Evolutionary conservation across 1,140 invertebrate genomes (phyloP).

Genomic region (Spodoptera frugiperda): DNA sequence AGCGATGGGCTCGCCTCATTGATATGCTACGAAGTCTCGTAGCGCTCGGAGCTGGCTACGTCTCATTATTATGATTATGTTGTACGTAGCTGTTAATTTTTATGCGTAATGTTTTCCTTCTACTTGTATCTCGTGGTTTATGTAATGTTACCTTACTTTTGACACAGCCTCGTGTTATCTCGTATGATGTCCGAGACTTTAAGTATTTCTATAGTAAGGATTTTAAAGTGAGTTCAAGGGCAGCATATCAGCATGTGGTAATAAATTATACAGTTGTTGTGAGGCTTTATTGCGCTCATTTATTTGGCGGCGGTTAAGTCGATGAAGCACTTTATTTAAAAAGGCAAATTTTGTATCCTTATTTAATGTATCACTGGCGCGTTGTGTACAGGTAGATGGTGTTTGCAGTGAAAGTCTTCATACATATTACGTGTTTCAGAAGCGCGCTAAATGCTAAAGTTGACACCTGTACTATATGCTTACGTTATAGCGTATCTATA

Average conservation of each 20-base stretch:
- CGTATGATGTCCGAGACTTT: slow-evolving; percentile 1
- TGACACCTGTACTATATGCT: background rate
- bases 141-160: slow-evolving; percentile 14
- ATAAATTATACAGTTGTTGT: slow-evolving; percentile 4
- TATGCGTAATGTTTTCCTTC: slow-evolving; percentile 26
- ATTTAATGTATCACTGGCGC: too few relatives aligned
- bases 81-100: slow-evolving; percentile 46
- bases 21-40: slow-evolving; percentile 60
- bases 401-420: slow-evolving; percentile 19
- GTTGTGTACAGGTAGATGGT: too few relatives aligned
- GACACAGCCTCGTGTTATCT: slow-evolving; percentile 1
- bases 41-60: slow-evolving; percentile 44
- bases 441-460: slow-evolving; percentile 19
- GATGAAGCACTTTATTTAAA: background rate
- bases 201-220: background rate
- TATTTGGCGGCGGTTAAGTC: background rate
- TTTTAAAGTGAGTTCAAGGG: slow-evolving; percentile 16
- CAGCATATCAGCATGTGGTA: background rate
- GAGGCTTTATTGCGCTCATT: background rate
- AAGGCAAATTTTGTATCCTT: background rate
- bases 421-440: slow-evolving; percentile 24
- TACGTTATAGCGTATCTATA: background rate
- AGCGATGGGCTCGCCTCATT: slow-evolving; percentile 43
- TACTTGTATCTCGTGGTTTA: slow-evolving; percentile 2
- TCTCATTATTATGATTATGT: slow-evolving; percentile 43